These are phyloP conservation scores for Channa argus DNA, from an alignment of 2,113 vertebrate genomes.

Conservation along the genomic window DNA sequence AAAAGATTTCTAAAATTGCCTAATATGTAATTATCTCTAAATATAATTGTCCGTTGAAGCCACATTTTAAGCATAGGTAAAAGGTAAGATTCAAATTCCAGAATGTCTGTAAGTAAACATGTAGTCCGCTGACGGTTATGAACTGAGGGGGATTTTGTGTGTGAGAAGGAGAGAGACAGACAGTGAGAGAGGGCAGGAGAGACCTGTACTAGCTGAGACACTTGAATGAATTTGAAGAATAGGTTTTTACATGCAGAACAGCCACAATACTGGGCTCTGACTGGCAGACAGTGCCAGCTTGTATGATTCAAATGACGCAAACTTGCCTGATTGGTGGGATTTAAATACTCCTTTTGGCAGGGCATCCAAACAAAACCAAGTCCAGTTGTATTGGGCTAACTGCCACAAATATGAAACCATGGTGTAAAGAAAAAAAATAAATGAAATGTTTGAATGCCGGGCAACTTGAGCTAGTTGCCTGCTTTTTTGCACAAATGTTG, in stretches of 20 bases:
- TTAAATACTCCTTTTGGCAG: conserved; percentile 42
- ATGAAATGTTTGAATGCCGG: too few species aligned
- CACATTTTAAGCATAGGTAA: neutral
- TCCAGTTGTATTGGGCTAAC: conserved; percentile 2
- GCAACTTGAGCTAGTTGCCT: too few species aligned
- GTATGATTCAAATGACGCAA: conserved; percentile 62
- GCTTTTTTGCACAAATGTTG: neutral
- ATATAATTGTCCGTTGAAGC: neutral
- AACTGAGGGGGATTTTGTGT: neutral
- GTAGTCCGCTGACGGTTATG: neutral
- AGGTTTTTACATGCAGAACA: conserved; percentile 67
- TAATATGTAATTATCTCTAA: too few species aligned
- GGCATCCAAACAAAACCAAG: conserved; percentile 42
- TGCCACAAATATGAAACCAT: conserved; percentile 3
- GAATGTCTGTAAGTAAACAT: neutral
- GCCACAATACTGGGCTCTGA: conserved; percentile 46
- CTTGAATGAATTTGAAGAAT: conserved; percentile 75
- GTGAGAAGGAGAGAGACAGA: neutral
- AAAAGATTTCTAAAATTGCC: too few species aligned
- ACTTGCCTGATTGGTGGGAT: conserved; percentile 61
- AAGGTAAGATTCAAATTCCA: neutral
- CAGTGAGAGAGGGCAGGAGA: conserved; percentile 27
- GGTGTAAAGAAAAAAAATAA: too few species aligned
- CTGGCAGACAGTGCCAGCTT: conserved; percentile 54
- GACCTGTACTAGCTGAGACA: conserved; percentile 62